phyloP scores from a whole-genome alignment of 2,113 vertebrate genomes.

The Rousettus leschenaultii region DNA sequence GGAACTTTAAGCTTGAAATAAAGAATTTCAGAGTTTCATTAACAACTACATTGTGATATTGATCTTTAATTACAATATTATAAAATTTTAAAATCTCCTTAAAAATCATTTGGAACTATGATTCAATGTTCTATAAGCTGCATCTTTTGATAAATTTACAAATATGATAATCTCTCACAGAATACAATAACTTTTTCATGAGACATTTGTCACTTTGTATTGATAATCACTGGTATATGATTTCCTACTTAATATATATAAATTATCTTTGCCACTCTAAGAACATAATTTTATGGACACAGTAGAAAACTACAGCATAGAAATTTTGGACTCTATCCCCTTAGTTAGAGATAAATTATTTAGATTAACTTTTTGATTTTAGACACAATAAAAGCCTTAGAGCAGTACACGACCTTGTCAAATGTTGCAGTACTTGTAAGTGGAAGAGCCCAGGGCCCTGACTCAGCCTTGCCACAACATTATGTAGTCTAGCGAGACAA shows the following conservation, averaged over 20 bases:
- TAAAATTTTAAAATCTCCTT: not conserved
- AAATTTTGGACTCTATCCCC: not conserved
- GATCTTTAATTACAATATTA: not conserved
- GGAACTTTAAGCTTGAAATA: not conserved
- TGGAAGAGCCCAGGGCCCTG: not conserved
- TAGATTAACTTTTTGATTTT: not conserved
- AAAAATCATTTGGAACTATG: not conserved
- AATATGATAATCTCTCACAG: not conserved
- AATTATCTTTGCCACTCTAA: not conserved
- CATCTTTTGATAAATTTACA: not conserved
- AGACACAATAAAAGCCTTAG: not conserved
- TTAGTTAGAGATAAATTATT: not conserved
- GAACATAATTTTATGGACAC: not conserved
- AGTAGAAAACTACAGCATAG: not conserved
- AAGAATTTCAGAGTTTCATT: not conserved
- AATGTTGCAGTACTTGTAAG: not conserved
- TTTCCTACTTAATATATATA: not conserved
- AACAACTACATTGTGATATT: not conserved
- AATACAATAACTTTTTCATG: not conserved
- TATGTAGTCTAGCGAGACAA: not conserved
- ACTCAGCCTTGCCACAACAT: not conserved
- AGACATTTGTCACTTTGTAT: not conserved
- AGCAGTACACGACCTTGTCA: not conserved
- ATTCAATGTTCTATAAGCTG: not conserved
- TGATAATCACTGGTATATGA: not conserved